A percentile compares a stretch with the other conserved stretches of the same genome.
Evolutionary conservation across 2,888 invertebrate species (phyloP).

Genomic region (Plusia festucae): DNA sequence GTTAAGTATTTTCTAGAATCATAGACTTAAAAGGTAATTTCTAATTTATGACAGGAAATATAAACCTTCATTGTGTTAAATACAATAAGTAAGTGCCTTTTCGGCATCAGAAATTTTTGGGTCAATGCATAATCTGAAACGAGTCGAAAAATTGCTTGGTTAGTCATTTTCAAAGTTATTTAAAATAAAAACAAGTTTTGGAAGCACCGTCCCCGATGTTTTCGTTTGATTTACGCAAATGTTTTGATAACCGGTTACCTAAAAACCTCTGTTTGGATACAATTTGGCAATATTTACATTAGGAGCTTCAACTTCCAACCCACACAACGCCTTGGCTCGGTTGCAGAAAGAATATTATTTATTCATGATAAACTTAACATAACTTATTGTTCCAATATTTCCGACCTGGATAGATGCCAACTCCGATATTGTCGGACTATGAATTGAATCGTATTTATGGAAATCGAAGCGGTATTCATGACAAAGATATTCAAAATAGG

Average conservation of each 20-base stretch:
- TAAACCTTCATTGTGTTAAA: conserved; percentile 27
- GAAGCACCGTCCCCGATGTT: conserved; percentile 22
- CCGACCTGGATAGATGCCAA: conserved; percentile 5
- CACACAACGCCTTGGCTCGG: conserved; percentile 16
- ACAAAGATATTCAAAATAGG: conserved; percentile 1
- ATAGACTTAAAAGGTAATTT: conserved; percentile 22
- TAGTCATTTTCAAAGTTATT: not conserved
- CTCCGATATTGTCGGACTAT: conserved; percentile 1
- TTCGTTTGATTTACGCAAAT: conserved; percentile 20
- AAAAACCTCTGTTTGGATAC: conserved; percentile 28
- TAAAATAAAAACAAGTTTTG: not conserved
- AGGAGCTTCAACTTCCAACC: conserved; percentile 16
- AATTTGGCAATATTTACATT: conserved; percentile 46
- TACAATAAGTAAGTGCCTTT: not conserved
- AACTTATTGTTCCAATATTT: conserved; percentile 4
- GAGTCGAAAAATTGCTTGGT: not conserved
- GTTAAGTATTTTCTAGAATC: conserved; percentile 35
- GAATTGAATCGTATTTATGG: conserved; percentile 9
- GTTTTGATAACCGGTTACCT: conserved; percentile 20
- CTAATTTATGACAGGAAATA: conserved; percentile 32
- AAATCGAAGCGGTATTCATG: conserved; percentile 6
- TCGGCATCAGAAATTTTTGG: conserved; percentile 5
- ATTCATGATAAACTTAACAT: conserved; percentile 3
- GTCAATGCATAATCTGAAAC: not conserved
- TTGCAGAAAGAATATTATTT: conserved; percentile 1